Evolutionary conservation across 2,113 vertebrate genomes (phyloP).

Genomic region (Tupaia tana): DNA sequence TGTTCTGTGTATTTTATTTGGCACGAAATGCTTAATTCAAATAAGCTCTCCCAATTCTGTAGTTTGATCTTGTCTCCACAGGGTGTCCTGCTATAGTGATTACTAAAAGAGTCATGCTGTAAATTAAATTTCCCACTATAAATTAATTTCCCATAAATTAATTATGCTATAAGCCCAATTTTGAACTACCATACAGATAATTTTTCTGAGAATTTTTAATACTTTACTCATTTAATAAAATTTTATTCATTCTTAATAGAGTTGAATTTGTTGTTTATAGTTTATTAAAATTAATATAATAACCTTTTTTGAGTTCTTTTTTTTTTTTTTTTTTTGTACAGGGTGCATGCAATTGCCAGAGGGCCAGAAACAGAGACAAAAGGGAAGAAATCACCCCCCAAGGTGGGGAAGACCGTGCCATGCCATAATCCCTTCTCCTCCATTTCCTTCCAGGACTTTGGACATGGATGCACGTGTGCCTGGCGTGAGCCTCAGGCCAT

Average conservation of each 20-base stretch:
- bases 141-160: no score
- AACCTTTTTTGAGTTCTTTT: not conserved
- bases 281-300: not conserved
- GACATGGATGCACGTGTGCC: no score
- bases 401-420: no score
- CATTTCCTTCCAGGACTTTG: no score
- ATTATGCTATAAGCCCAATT: constrained; percentile 2
- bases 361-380: no score
- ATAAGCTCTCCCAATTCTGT: constrained; percentile 3
- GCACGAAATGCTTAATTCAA: not conserved
- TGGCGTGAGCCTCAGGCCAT: no score
- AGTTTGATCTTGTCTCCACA: not conserved
- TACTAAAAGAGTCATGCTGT: not conserved
- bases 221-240: not conserved
- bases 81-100: not conserved
- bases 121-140: constrained; percentile 11
- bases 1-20: constrained; percentile 46
- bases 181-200: constrained; percentile 19
- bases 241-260: not conserved
- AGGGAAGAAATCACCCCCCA: no score
- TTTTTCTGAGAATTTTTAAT: not conserved
- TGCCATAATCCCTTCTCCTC: no score
- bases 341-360: no score
- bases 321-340: not conserved
- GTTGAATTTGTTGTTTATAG: not conserved